Evolutionary conservation across 1,140 invertebrate species (phyloP), one percentile per base, ranked within the genome.

Genomic region (Hycleus cichorii): DNA sequence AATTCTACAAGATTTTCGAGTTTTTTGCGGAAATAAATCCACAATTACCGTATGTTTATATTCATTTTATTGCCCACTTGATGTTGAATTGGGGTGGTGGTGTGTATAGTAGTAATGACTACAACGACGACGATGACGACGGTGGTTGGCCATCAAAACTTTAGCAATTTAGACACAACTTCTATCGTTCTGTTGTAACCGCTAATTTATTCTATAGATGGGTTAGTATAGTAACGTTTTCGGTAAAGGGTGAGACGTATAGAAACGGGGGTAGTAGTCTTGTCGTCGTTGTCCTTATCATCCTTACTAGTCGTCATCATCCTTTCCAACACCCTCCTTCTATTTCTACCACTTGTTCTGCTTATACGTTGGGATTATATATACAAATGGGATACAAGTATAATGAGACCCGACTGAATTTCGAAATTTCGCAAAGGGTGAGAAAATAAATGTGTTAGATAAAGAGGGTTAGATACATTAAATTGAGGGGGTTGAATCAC

Each of bases 101-200:
- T 4, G 32, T 32, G 32, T 32, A 32, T 32, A 32, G 7, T 32
- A 32, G 32, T 32, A 32, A 32, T 32, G 32, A 32, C 32, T 32
- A 32, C 32, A 5, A 32, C 32, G 7, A 32, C 32, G 32, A 32
- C 32, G 32, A 32, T 32, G 32, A 32, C 32, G 32, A 32, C 32
- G 32, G 32, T 42, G 51, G 51, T 42, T 53, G 51, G 51, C 51
- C 51, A 53, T 53, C 51, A 32, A 53, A 53, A 53, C 51, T 53
- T 53, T 53, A 44, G 51, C 51, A 53, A 53, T 53, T 53, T 53
- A 53, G 51, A 53, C 44, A 44, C 51, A 53, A 53, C 42, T 53
- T 53, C 46, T 44, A 53, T 44, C 51, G 51, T 53, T 44, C 51
- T 32, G 32, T 32, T 53, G 51, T 53, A 53, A 53, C 51, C 51